These are phyloP conservation scores for Colistium nudipinnis DNA, from an alignment of 2,113 vertebrate genomes.

Conservation along the genomic window DNA sequence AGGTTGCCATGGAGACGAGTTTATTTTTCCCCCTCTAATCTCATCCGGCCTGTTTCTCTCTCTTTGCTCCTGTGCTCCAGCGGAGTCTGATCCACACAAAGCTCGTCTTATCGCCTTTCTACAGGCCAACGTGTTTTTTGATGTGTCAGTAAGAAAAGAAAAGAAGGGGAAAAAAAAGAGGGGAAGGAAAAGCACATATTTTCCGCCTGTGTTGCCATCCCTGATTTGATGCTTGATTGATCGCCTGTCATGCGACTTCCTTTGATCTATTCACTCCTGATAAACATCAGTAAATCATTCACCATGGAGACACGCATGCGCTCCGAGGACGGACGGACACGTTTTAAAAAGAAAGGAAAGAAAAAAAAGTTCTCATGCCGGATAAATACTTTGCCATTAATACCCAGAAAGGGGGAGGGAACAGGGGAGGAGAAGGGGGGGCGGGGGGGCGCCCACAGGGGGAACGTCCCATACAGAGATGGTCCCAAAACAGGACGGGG, in stretches of 20 bases:
- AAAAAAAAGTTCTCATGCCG: conserved; percentile 77
- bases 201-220: conserved; percentile 77
- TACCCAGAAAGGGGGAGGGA: conserved; percentile 41
- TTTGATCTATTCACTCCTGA: conserved; percentile 87
- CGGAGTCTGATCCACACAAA: conserved; percentile 51
- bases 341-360: conserved; percentile 72
- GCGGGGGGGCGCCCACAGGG: conserved; percentile 66
- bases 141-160: conserved; percentile 34
- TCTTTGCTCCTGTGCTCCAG: too few relatives aligned
- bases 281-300: conserved; percentile 87
- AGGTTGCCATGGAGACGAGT: too few relatives aligned
- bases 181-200: conserved; percentile 51
- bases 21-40: background rate
- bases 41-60: too few relatives aligned
- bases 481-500: conserved; percentile 31
- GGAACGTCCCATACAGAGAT: conserved; percentile 34
- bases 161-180: conserved; percentile 13
- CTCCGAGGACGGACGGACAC: conserved; percentile 56
- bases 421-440: conserved; percentile 25
- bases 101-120: conserved; percentile 54
- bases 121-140: conserved; percentile 52
- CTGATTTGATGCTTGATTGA: conserved; percentile 88
- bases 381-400: conserved; percentile 78
- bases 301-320: conserved; percentile 81
- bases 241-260: conserved; percentile 83